Evolutionary conservation across 2,113 vertebrate species (phyloP), one percentile per base, ranked within the genome.

Genomic region (Peromyscus californicus): DNA sequence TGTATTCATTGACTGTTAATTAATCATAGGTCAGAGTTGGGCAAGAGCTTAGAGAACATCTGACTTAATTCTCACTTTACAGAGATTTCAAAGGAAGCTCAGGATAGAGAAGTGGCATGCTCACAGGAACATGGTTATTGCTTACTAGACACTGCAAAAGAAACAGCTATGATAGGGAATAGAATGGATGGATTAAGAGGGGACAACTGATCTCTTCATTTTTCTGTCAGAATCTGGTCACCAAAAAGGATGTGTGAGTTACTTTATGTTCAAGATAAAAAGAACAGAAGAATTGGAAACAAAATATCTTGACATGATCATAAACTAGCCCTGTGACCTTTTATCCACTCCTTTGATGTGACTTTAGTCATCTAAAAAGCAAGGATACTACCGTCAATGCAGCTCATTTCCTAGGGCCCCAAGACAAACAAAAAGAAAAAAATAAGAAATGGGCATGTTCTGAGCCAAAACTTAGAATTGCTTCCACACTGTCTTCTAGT

Each of bases 211-310:
- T 80, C 45, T 93, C 29, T 76, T 96, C 39, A 90, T 88, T 22
- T 19, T 91, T 95, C 54, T 96, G 70, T 96, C 57, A 92, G 96
- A 96, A 93, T 79, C 9, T 65, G 21, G 54, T 29, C 33, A 42
- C 17, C 39, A 65, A 74, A 22, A 59, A 24, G 31, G 10, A 85
- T 5, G 74, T 5, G 12, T 29, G 78, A 70, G 26, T 39, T 65
- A 39, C 87, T 94, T 63, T 87, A 16, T 83, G 19, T 84, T 96
- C 74, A 10, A 90, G 39, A 70, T 72, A 33, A 39, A 89, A 89
- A 31, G 24, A 78, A 45, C 51, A 69, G 51, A 80, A 72, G 11
- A 90, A 76, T 16, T 74, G 39, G 82, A 90, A 85, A 95, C 39
- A 69, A 83, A 94, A 79, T 79, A 29, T 79, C 57, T n/a, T 83